Base-by-base conservation (phyloP, 1,140 invertebrate species). In the Bombus confusus region DNA sequence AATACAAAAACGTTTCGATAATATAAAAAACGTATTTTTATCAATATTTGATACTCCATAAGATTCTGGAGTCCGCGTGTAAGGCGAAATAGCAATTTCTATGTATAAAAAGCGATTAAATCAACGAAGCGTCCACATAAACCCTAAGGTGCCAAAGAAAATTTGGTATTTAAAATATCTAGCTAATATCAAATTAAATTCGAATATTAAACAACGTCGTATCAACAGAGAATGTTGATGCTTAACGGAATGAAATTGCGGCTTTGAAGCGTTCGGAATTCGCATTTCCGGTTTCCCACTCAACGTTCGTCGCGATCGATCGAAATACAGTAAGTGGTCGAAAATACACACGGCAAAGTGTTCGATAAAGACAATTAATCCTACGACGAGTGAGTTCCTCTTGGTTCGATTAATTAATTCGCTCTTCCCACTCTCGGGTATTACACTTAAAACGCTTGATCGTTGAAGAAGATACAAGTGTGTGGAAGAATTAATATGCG, bases 381-480 rank as follows among this genome's bases (percentile, higher is more conserved):
- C 72, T 64, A 37, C 9, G 25, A 37, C 18, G 57, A 37, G 57
- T 43, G 68, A 72, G 15, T 37, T 73, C 1, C 18, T 6, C 10
- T 37, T 64, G 57, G 15, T 82, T 82, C 69, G 28, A 13, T 43
- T 74, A 41, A 34, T 68, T 37, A 34, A 41, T 41, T 34, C 31
- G n/a, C 39, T 31, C n/a, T 47, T 66, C 18, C 8, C 68, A 52
- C 57, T 34, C 41, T 47, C 10, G 59, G 25, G 18, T 15, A 47
- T 77, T 83, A 78, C 43, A 57, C 13, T 41, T n/a, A 57, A 31
- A 47, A 82, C 39, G 73, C 25, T 59, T 64, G 59, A 76, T 52
- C 43, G 62, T 68, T n/a, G 6, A 47, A 25, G 57, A 41, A 18
- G 37, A 59, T n/a, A 62, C 52, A 31, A 39, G 22, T 37, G 59